phyloP scores from a whole-genome alignment of 2,888 invertebrate species.

The Eupithecia dodoneata region DNA sequence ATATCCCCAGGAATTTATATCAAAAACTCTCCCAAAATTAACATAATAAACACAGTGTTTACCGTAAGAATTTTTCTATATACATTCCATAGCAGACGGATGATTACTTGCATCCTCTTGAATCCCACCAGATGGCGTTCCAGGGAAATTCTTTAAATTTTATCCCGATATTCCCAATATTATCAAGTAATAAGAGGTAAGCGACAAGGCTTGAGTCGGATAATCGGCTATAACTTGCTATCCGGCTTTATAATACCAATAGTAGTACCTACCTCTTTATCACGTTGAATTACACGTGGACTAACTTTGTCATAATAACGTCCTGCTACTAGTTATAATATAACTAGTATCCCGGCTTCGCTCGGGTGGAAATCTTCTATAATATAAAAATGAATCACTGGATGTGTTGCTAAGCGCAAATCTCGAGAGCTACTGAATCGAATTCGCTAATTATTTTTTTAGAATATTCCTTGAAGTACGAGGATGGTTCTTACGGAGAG shows the following conservation, averaged over 20 bases:
- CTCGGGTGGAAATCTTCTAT: too few species aligned
- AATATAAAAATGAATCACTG: too few species aligned
- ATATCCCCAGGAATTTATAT: conserved; percentile 57
- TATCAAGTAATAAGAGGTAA: conserved; percentile 39
- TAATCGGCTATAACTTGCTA: neutral
- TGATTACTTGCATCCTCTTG: conserved; percentile 46
- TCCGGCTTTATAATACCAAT: conserved; percentile 1
- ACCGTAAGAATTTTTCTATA: conserved; percentile 49
- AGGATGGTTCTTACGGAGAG: too few species aligned
- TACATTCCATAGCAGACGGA: conserved; percentile 45
- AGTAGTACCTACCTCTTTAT: neutral
- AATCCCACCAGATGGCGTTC: conserved; percentile 54
- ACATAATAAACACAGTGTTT: conserved; percentile 67
- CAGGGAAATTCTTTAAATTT: conserved; percentile 59
- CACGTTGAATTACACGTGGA: neutral
- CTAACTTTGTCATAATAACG: neutral
- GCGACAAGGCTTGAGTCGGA: neutral
- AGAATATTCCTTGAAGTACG: too few species aligned
- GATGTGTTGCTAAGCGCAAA: too few species aligned
- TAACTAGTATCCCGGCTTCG: too few species aligned
- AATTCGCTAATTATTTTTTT: too few species aligned
- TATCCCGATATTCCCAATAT: conserved; percentile 66
- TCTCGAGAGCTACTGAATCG: too few species aligned
- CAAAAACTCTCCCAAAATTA: conserved; percentile 52
- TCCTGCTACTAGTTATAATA: neutral